Evolutionary conservation across 1,140 invertebrate genomes (phyloP).

Genomic region (Trichonephila inaurata): DNA sequence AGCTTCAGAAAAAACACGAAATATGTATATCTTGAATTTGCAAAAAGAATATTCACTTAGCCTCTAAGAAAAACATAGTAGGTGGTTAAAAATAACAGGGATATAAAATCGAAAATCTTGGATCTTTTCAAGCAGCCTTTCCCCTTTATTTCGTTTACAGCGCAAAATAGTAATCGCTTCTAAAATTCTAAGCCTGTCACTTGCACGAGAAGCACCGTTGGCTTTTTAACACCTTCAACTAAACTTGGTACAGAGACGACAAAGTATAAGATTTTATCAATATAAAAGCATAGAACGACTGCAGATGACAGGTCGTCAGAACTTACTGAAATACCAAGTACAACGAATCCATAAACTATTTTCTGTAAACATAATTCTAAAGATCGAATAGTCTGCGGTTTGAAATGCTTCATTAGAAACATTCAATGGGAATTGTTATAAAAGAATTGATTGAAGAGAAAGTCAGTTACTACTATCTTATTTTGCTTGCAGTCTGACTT

Average conservation of each 20-base stretch:
- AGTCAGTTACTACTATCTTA: neutral
- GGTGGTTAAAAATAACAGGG: neutral
- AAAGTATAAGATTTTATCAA: conserved; percentile 20
- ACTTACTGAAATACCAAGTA: neutral
- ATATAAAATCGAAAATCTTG: neutral
- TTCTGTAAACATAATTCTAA: neutral
- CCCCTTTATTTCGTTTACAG: neutral
- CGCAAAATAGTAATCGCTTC: neutral
- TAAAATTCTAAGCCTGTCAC: conserved; percentile 10
- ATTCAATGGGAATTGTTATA: neutral
- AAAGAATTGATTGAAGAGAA: neutral
- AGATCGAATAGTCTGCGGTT: neutral
- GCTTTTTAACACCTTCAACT: conserved; percentile 27
- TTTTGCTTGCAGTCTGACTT: neutral
- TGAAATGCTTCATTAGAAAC: neutral
- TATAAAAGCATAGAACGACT: neutral
- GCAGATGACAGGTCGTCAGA: conserved; percentile 4
- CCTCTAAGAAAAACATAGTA: neutral
- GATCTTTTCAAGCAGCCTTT: neutral
- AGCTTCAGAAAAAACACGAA: no score
- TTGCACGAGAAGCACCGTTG: neutral
- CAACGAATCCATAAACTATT: neutral
- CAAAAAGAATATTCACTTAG: no score
- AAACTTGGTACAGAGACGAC: neutral
- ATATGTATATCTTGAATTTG: no score